Conservation (phyloP, 1,140 invertebrate genomes). For the Akabosia matsudoensis region DNA sequence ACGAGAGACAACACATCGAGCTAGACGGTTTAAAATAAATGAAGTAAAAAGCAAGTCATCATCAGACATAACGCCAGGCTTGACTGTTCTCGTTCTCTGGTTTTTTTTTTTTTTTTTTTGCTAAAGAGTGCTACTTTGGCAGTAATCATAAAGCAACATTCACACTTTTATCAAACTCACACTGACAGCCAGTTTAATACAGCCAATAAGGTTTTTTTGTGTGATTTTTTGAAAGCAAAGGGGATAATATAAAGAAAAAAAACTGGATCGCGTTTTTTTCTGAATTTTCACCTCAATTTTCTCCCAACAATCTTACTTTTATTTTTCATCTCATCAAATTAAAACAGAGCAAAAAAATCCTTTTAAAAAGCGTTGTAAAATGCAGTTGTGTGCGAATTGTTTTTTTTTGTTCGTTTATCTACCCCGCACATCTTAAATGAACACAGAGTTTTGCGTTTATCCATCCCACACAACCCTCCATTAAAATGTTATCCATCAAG, state of each 20-base stretch:
- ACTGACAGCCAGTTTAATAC: background rate
- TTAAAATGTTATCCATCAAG: background rate
- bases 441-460: background rate
- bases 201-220: background rate
- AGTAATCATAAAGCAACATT: background rate
- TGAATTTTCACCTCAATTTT: background rate
- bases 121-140: background rate
- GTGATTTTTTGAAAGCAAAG: background rate
- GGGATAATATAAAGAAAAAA: background rate
- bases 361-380: background rate
- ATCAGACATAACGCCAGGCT: background rate
- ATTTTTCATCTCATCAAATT: background rate
- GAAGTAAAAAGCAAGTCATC: background rate
- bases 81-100: background rate
- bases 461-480: too few species aligned
- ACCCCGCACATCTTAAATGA: background rate
- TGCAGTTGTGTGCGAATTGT: background rate
- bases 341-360: background rate
- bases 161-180: background rate
- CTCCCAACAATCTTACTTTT: background rate
- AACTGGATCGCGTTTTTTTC: background rate
- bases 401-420: background rate
- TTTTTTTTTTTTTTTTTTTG: background rate
- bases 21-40: background rate
- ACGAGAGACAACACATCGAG: constrained; percentile 4